Conservation (phyloP, 2,797 vertebrate species). For the Uromys caudimaculatus region DNA sequence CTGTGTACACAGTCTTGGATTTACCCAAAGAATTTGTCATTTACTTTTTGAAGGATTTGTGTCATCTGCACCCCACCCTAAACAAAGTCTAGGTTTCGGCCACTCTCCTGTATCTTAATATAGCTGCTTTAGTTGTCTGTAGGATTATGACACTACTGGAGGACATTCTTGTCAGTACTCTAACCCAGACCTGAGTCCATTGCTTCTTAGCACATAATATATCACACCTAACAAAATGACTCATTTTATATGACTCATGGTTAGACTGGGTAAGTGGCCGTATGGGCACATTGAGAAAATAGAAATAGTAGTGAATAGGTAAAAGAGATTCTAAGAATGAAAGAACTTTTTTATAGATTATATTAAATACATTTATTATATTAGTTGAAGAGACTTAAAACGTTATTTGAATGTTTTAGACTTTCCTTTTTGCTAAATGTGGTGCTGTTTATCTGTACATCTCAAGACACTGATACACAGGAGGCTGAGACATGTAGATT, state of each 20-base stretch:
- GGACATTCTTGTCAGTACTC: neutral
- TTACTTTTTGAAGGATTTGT: neutral
- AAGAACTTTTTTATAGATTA: neutral
- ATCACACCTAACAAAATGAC: neutral
- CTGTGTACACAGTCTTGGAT: neutral
- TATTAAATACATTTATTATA: constrained; percentile 11
- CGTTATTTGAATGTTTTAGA: neutral
- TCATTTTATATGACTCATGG: neutral
- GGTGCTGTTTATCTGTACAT: neutral
- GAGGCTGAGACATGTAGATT: neutral
- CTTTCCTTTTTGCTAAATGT: neutral
- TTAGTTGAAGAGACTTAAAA: constrained; percentile 50
- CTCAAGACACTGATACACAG: neutral
- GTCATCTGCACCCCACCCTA: neutral
- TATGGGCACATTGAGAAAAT: constrained; percentile 27
- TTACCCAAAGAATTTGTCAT: neutral
- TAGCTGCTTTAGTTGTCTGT: neutral
- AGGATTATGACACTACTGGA: neutral
- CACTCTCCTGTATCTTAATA: neutral
- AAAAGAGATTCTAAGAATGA: neutral
- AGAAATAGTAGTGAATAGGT: neutral
- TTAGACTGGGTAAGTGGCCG: neutral
- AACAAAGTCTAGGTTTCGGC: neutral
- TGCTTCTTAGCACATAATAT: neutral
- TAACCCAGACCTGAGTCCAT: neutral